These are phyloP conservation scores for Drosophila pandora DNA, from an alignment of 1,140 invertebrate genomes.

Conservation along the genomic window DNA sequence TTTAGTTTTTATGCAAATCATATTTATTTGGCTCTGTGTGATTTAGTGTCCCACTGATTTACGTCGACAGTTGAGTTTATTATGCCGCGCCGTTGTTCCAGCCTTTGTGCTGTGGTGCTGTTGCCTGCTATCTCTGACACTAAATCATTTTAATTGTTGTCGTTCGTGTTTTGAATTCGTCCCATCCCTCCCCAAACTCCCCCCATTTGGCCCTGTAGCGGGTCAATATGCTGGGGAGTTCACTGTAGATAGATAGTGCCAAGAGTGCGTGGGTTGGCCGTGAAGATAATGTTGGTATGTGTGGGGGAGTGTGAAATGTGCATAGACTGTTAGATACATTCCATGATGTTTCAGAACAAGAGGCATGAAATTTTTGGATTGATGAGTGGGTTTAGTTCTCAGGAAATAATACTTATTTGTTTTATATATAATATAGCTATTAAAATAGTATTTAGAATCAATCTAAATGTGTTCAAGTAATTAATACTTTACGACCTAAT, in stretches of 20 bases:
- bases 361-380: not conserved
- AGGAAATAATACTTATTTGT: not conserved
- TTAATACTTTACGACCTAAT: too few relatives aligned
- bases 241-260: conserved; percentile 37
- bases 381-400: too few relatives aligned
- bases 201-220: not conserved
- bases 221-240: conserved; percentile 6
- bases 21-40: conserved; percentile 77
- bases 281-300: conserved; percentile 11
- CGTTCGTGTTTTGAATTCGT: conserved; percentile 73
- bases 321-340: conserved; percentile 19
- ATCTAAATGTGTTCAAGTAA: not conserved
- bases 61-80: conserved; percentile 74
- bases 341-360: not conserved
- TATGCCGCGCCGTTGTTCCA: conserved; percentile 45
- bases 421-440: not conserved
- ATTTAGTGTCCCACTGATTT: conserved; percentile 75
- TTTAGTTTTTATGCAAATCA: conserved; percentile 80
- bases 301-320: conserved; percentile 40
- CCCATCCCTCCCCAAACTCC: not conserved
- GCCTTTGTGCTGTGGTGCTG: conserved; percentile 9
- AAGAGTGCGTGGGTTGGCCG: conserved; percentile 31
- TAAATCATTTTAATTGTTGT: conserved; percentile 82
- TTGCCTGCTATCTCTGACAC: conserved; percentile 58
- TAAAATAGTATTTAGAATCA: not conserved